phyloP scores from a whole-genome alignment of 2,888 invertebrate species.

The Papilio gigon region DNA sequence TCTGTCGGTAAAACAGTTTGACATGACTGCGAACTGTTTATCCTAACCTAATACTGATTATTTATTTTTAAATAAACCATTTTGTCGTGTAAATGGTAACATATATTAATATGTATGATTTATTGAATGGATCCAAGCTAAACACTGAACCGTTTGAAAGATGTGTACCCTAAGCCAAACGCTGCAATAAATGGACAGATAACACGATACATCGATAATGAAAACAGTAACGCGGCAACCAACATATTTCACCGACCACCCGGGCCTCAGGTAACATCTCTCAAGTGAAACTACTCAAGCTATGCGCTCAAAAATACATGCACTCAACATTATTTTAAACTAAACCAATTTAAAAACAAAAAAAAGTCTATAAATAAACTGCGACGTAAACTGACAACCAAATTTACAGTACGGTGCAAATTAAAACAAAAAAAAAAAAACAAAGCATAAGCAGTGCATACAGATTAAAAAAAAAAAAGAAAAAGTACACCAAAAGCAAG shows the following conservation, averaged over 20 bases:
- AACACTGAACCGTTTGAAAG: conserved; percentile 64
- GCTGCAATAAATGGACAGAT: conserved; percentile 70
- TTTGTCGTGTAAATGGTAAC: not conserved
- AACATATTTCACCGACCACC: conserved; percentile 57
- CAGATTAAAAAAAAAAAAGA: conserved; percentile 48
- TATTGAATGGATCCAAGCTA: conserved; percentile 36
- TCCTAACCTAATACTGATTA: not conserved
- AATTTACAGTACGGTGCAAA: conserved; percentile 42
- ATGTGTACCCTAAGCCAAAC: conserved; percentile 75
- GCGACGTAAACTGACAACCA: conserved; percentile 24
- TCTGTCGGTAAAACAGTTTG: conserved; percentile 12
- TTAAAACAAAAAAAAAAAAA: conserved; percentile 38
- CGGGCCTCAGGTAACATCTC: conserved; percentile 79
- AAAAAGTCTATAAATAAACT: conserved; percentile 42
- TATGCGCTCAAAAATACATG: conserved; percentile 58
- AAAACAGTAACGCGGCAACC: conserved; percentile 39
- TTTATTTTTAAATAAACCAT: not conserved
- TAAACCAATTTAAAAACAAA: conserved; percentile 45
- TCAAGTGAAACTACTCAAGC: conserved; percentile 72
- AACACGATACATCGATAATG: conserved; percentile 46
- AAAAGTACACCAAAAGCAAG: conserved; percentile 49
- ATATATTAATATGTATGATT: conserved; percentile 28
- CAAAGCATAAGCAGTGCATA: conserved; percentile 49
- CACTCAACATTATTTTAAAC: conserved; percentile 55
- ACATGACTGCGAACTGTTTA: no score